Base-by-base conservation (phyloP, 1,140 invertebrate species). In the Himalopsyche phryganea region DNA sequence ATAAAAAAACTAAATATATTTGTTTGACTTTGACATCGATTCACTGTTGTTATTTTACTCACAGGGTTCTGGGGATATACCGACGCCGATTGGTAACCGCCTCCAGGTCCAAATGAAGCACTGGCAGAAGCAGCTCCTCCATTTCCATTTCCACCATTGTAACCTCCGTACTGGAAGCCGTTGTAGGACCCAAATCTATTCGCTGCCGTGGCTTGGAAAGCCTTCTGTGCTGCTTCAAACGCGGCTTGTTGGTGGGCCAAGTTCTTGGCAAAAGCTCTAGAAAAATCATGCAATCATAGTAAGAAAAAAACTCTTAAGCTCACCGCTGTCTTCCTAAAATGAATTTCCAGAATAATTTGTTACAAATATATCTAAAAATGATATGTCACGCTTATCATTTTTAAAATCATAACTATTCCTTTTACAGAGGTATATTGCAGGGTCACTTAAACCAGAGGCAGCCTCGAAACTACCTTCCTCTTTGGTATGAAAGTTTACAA, bases 61-160 rank as follows among this genome's bases (percentile, higher is more conserved):
- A 84, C 83, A 32, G 77, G 73, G 71, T 81, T 84, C 57, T 70
- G 67, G 1, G 83, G 83, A 62, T 68, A 80, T 10, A 84, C 78
- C 17, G 67, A 70, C 38, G 81, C 83, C 11, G 77, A 69, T 66
- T 84, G 83, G 38, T 78, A 76, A 20, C 68, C 68, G 41, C 72
- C 80, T 17, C 73, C 77, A 1, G 81, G 77, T 38, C 77, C 80
- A 20, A 76, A 70, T 4, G 70, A 72, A 2, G 71, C 76, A 55
- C 69, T 66, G 7, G 77, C 69, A 13, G 67, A 63, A 10, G 76
- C 70, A 41, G 69, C 66, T 1, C 64, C 63, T 49, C 66, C 67
- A n/a, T 60, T 62, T 38, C 65, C 35, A 10, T 61, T 45, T 9
- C 55, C 56, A 0, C 67, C 57, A 1, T 53, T 49, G 20, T 52